Percentiles rank a stretch among this genome's conserved stretches.
phyloP scores from a whole-genome alignment of 1,140 invertebrate genomes.

The Drosophila tropicalis region DNA sequence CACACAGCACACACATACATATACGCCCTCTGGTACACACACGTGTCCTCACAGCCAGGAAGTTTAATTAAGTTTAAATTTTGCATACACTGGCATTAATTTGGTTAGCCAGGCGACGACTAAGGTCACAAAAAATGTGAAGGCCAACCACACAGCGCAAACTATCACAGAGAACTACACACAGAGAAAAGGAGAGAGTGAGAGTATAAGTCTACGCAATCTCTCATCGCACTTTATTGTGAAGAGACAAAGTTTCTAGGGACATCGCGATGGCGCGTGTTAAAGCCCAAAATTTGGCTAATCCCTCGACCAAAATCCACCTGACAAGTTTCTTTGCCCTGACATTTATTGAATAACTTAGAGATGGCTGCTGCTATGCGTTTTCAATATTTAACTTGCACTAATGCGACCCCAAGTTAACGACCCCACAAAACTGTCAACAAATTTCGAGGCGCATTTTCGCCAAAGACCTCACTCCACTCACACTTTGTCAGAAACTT shows the following conservation, averaged over 20 bases:
- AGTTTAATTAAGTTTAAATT: conserved; percentile 80
- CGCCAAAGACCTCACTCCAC: conserved; percentile 47
- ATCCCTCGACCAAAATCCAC: conserved; percentile 47
- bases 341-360: conserved; percentile 81
- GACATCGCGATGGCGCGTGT: conserved; percentile 48
- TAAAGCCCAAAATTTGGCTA: conserved; percentile 68
- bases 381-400: conserved; percentile 75
- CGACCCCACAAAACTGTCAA: conserved; percentile 66
- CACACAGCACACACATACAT: neutral
- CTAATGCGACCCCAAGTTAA: conserved; percentile 67
- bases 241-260: conserved; percentile 15
- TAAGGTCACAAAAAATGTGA: conserved; percentile 57
- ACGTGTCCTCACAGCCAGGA: conserved; percentile 18
- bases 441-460: conserved; percentile 58
- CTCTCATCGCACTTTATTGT: conserved; percentile 28
- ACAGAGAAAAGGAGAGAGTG: conserved; percentile 14
- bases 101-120: conserved; percentile 36
- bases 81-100: conserved; percentile 58
- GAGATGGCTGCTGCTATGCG: conserved; percentile 26
- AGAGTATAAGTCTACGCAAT: neutral
- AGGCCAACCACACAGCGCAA: neutral
- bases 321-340: conserved; percentile 54
- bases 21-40: conserved; percentile 24
- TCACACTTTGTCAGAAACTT: conserved; percentile 54
- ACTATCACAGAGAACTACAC: conserved; percentile 1